phyloP scores from a whole-genome alignment of 2,888 invertebrate genomes.

The Drosophila meridiana region DNA sequence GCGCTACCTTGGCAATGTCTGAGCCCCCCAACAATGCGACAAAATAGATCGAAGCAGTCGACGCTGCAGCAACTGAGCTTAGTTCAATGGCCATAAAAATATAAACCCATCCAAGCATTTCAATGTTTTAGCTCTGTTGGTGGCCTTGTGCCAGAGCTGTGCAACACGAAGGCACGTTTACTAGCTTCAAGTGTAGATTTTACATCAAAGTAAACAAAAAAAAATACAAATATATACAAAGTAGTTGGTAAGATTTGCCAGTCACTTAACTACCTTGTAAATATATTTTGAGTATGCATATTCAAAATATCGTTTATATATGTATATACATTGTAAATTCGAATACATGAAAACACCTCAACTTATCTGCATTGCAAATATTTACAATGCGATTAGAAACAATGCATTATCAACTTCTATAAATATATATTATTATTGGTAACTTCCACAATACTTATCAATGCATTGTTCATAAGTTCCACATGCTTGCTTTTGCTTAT shows the following conservation, averaged over 20 bases:
- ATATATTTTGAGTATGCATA: neutral
- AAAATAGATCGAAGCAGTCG: slow-evolving; percentile 27
- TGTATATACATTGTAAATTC: neutral
- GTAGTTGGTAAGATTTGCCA: neutral
- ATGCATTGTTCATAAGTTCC: neutral
- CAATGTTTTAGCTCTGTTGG: slow-evolving; percentile 28
- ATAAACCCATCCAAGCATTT: slow-evolving; percentile 58
- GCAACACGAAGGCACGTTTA: slow-evolving; percentile 19
- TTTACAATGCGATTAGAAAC: slow-evolving; percentile 1
- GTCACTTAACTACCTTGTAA: neutral
- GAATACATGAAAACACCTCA: neutral
- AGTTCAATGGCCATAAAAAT: slow-evolving; percentile 61
- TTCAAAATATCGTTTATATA: no score
- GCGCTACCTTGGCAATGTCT: slow-evolving; percentile 58
- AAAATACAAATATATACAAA: neutral
- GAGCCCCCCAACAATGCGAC: slow-evolving; percentile 21
- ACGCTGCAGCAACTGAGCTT: slow-evolving; percentile 22
- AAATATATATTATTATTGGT: neutral
- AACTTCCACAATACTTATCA: neutral
- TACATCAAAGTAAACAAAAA: neutral
- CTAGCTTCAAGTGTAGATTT: slow-evolving; percentile 11
- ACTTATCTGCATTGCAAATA: slow-evolving; percentile 1
- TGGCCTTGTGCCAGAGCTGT: slow-evolving; percentile 20
- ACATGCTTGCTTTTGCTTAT: neutral
- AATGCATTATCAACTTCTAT: neutral